Evolutionary conservation across 2,113 vertebrate genomes (phyloP).

Genomic region (Chloroceryle aenea): DNA sequence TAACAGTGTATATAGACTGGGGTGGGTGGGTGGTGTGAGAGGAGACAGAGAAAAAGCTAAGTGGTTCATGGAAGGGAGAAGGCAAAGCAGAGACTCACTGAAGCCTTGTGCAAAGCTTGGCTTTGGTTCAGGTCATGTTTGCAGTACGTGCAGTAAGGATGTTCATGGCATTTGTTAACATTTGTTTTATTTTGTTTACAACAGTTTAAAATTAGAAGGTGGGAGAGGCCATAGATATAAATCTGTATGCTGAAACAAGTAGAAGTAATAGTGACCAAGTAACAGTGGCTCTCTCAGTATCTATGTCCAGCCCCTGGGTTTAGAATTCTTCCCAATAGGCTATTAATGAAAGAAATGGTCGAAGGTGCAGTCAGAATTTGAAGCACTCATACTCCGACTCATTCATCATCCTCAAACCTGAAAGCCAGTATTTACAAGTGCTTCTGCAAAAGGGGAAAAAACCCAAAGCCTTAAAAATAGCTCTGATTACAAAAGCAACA

Average conservation of each 20-base stretch:
- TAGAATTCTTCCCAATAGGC: not conserved
- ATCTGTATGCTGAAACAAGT: not conserved
- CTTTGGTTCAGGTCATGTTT: not conserved
- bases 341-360: not conserved
- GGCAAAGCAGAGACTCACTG: not conserved
- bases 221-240: not conserved
- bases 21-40: no score
- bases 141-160: not conserved
- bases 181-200: not conserved
- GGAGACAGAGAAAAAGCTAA: not conserved
- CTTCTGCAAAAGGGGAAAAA: not conserved
- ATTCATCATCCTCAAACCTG: not conserved
- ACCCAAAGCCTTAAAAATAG: not conserved
- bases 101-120: not conserved
- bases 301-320: not conserved
- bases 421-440: constrained; percentile 4
- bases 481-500: not conserved
- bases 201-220: not conserved
- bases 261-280: not conserved
- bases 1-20: not conserved
- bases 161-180: not conserved
- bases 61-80: not conserved
- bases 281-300: not conserved
- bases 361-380: not conserved
- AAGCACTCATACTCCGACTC: not conserved